These are phyloP conservation scores for Tipula confusa DNA, from an alignment of 2,888 invertebrate species.

Conservation along the genomic window DNA sequence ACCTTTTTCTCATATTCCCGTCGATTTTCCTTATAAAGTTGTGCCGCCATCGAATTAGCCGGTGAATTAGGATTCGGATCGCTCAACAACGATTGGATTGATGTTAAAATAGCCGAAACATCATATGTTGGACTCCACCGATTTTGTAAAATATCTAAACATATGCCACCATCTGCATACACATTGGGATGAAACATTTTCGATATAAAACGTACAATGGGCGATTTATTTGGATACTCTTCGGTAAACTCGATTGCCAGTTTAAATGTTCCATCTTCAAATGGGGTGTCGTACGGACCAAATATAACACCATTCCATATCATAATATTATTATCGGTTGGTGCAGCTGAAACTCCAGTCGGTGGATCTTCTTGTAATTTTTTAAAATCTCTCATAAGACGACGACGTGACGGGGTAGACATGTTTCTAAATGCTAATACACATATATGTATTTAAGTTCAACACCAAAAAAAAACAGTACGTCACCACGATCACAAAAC, in stretches of 20 bases:
- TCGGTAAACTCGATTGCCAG: constrained; percentile 99
- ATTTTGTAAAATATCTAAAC: constrained; percentile 98
- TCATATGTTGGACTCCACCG: constrained; percentile 99
- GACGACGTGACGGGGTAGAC: constrained; percentile 98
- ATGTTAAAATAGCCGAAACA: constrained; percentile 99
- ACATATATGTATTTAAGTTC: no score
- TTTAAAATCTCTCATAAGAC: constrained; percentile 98
- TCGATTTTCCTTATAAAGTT: constrained; percentile 98
- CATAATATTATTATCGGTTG: constrained; percentile 99
- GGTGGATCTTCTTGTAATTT: constrained; percentile 99
- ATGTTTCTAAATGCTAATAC: constrained; percentile 57
- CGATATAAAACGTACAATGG: constrained; percentile 97
- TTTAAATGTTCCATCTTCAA: constrained; percentile 99
- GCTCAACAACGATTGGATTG: constrained; percentile 99
- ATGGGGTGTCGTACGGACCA: constrained; percentile 96
- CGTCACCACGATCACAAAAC: not conserved
- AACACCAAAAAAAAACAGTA: not conserved
- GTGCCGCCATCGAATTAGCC: constrained; percentile 98
- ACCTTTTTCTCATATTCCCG: constrained; percentile 99
- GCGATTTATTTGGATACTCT: constrained; percentile 99
- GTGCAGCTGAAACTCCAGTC: constrained; percentile 98
- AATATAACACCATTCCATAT: constrained; percentile 99
- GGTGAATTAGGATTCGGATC: constrained; percentile 99
- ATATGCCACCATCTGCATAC: constrained; percentile 98
- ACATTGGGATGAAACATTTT: constrained; percentile 99